phyloP scores from a whole-genome alignment of 2,888 invertebrate species.

The Byasa hedistus region DNA sequence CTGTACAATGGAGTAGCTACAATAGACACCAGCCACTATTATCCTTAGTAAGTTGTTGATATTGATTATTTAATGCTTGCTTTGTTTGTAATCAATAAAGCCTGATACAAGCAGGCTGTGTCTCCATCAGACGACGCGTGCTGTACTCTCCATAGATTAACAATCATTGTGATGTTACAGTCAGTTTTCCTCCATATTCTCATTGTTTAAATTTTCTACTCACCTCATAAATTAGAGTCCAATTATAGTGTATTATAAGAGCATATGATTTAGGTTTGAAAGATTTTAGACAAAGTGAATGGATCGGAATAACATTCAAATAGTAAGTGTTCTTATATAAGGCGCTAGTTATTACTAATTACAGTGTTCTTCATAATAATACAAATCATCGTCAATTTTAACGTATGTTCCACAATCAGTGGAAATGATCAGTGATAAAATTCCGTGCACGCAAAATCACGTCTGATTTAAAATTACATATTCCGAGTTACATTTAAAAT shows the following conservation, averaged over 20 bases:
- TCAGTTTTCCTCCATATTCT: background rate
- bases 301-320: too few relatives aligned
- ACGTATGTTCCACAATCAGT: background rate
- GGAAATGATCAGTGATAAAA: background rate
- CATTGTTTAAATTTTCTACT: background rate
- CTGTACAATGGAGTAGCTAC: background rate
- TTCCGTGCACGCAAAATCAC: background rate
- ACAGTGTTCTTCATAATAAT: too few relatives aligned
- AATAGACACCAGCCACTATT: background rate
- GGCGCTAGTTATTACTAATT: too few relatives aligned
- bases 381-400: background rate
- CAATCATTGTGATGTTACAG: background rate
- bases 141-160: background rate
- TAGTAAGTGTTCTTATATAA: too few relatives aligned
- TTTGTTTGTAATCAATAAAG: background rate
- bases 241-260: background rate
- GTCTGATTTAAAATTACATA: background rate
- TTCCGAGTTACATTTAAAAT: background rate
- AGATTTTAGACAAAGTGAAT: too few relatives aligned
- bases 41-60: background rate
- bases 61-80: background rate
- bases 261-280: too few relatives aligned
- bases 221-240: background rate
- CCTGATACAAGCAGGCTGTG: background rate
- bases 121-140: background rate